Base-by-base conservation (phyloP, 2,888 invertebrate species). In the Eristalis pertinax region DNA sequence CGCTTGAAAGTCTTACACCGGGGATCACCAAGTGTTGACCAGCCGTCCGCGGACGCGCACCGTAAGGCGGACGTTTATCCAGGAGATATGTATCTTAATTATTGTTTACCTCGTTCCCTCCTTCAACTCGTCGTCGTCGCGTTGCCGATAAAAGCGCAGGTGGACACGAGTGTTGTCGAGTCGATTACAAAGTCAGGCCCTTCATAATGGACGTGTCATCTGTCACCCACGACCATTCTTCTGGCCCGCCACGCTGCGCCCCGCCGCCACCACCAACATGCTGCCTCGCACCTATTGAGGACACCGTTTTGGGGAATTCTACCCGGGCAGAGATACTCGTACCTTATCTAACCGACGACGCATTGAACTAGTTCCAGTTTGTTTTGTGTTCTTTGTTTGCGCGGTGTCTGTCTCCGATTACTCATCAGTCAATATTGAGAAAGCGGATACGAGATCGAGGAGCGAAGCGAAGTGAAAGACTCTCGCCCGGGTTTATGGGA, bases 21-120 rank as follows among this genome's bases (percentile, higher is more conserved):
- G 26, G 43, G 65, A 67, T 72, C 32, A 63, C 60, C 60, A 22
- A 38, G 11, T 70, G 70, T 65, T 64, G 56, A 41, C 78, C 64
- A 70, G 63, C 56, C 26, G 26, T 62, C 60, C 22, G 62, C 0
- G 8, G 19, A 70, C 41, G 69, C 58, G 11, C 64, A n/a, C 69
- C 60, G 58, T 13, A 32, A 70, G 69, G 69, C 69, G 68, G 63
- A 4, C 62, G 81, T 72, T 70, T 84, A 74, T 82, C 76, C 72
- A 38, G 29, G 50, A 74, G 81, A 85, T 82, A 77, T 50, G 77
- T 77, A 86, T 78, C 82, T 82, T 86, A 77, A 85, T 85, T 81
- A 43, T 74, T 82, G 13, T 74, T 81, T 77, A 74, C 64, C 43
- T 62, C n/a, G 56, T 69, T 82, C 64, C 63, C 11, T 1, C 29